These are phyloP conservation scores for Palloptera scutellata DNA, from an alignment of 2,888 invertebrate genomes.

Conservation along the genomic window DNA sequence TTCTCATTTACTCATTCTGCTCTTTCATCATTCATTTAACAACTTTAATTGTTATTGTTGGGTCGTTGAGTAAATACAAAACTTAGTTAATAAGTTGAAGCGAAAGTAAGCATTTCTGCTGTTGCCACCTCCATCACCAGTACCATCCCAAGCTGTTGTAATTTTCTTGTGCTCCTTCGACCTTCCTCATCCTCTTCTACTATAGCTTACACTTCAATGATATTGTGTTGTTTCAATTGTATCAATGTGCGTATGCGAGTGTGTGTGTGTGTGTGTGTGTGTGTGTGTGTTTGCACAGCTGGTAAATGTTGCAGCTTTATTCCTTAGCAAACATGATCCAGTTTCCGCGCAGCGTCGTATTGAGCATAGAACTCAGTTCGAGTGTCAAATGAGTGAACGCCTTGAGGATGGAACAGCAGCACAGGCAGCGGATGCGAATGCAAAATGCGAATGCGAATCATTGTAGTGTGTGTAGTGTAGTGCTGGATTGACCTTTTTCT, in stretches of 20 bases:
- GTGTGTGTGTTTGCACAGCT: neutral
- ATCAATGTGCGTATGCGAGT: neutral
- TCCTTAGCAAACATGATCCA: neutral
- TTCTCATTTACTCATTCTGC: no score
- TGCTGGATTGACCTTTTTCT: no score
- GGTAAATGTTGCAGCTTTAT: neutral
- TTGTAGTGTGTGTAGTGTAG: neutral
- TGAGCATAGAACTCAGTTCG: constrained; percentile 18
- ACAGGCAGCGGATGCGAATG: constrained; percentile 47
- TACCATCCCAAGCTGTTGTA: neutral
- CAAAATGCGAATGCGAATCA: constrained; percentile 43
- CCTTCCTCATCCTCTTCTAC: neutral
- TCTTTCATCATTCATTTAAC: no score
- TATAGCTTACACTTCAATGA: neutral
- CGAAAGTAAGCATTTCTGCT: neutral
- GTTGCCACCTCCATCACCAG: neutral
- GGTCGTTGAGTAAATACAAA: no score
- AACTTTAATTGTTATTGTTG: no score
- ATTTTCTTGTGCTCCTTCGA: neutral
- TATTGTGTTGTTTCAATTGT: neutral
- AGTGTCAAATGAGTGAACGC: constrained; percentile 33
- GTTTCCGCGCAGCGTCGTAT: neutral
- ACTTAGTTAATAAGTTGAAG: constrained; percentile 2
- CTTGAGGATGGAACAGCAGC: constrained; percentile 28
- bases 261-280: neutral